phyloP scores from a whole-genome alignment of 2,888 invertebrate genomes.

The Mamestra brassicae region DNA sequence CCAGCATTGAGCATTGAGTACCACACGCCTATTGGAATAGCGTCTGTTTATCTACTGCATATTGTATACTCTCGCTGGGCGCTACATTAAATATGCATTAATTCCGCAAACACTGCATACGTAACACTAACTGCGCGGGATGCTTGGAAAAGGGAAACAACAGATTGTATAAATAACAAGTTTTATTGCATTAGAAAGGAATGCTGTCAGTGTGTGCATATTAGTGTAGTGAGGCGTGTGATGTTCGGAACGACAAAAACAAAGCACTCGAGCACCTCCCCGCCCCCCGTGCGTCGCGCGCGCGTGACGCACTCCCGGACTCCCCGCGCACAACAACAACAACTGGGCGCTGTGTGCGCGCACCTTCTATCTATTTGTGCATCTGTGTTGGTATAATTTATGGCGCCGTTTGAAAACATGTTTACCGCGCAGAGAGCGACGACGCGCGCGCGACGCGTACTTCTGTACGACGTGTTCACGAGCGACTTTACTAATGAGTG shows the following conservation, averaged over 20 bases:
- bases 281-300: not conserved
- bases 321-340: slow-evolving; percentile 28
- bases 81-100: slow-evolving; percentile 20
- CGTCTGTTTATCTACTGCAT: slow-evolving; percentile 15
- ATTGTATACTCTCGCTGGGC: not conserved
- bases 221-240: slow-evolving; percentile 16
- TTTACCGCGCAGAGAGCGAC: slow-evolving; percentile 32
- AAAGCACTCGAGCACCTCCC: slow-evolving; percentile 24
- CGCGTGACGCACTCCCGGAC: slow-evolving; percentile 33
- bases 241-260: slow-evolving; percentile 31
- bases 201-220: slow-evolving; percentile 34
- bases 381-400: slow-evolving; percentile 43
- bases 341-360: slow-evolving; percentile 17
- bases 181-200: slow-evolving; percentile 55
- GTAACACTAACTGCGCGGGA: slow-evolving; percentile 1
- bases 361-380: slow-evolving; percentile 26
- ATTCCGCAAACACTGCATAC: slow-evolving; percentile 16
- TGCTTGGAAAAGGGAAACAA: slow-evolving; percentile 29
- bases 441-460: not conserved
- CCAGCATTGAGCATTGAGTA: not conserved
- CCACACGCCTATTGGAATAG: not conserved
- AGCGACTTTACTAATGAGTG: slow-evolving; percentile 15
- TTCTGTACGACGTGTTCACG: not conserved
- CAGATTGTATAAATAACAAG: slow-evolving; percentile 30
- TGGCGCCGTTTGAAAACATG: slow-evolving; percentile 51